Evolutionary conservation across 2,797 vertebrate genomes (phyloP).

Genomic region (Spatula versicolor): DNA sequence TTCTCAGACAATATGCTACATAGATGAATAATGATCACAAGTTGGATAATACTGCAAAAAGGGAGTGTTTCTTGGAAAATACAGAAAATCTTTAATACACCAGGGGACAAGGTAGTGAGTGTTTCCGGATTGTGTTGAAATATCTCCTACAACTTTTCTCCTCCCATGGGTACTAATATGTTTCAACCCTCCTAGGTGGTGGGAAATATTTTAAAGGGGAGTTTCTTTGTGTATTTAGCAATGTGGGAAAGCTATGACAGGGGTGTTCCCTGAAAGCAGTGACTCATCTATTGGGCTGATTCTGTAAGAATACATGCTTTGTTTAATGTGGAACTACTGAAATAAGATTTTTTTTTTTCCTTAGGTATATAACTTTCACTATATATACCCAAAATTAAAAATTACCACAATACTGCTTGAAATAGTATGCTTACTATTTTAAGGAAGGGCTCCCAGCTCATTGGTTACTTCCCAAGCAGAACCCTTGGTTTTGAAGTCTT

Average conservation of each 20-base stretch:
- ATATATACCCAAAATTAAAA: neutral
- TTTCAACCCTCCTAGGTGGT: conserved; percentile 27
- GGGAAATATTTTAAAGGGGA: conserved; percentile 45
- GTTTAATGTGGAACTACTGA: neutral
- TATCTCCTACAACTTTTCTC: neutral
- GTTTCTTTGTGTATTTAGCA: conserved; percentile 39
- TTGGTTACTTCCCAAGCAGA: neutral
- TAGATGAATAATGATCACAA: neutral
- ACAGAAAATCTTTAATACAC: neutral
- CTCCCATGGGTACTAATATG: neutral
- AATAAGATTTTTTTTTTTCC: neutral
- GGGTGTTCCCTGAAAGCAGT: conserved; percentile 46
- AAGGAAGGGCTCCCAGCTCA: neutral
- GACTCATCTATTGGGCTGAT: conserved; percentile 21
- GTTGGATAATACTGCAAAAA: neutral
- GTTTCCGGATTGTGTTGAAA: conserved; percentile 25
- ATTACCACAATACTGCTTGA: neutral
- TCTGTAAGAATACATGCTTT: conserved; percentile 10
- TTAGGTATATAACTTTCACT: neutral
- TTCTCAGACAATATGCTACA: neutral
- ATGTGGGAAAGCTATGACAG: conserved; percentile 43
- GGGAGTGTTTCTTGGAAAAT: neutral
- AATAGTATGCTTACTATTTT: neutral
- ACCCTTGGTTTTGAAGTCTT: neutral
- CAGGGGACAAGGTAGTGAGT: neutral